Conservation (phyloP, 1,140 invertebrate species). For the Zaprionus taronus region DNA sequence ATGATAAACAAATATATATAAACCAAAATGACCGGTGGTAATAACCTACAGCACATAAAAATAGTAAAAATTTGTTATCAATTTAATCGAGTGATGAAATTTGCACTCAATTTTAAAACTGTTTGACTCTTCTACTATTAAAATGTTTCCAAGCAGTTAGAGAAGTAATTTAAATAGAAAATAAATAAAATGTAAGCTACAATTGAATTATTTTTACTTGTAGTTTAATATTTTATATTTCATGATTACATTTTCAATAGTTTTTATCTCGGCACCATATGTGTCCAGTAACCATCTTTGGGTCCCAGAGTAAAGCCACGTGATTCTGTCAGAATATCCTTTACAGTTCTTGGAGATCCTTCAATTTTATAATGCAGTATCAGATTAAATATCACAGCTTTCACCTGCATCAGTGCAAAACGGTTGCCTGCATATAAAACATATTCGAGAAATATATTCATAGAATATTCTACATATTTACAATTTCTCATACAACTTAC, state of each 20-base stretch:
- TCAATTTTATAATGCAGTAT: conserved; percentile 86
- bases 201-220: not conserved
- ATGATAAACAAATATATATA: not conserved
- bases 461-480: not conserved
- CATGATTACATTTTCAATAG: not conserved
- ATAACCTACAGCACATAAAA: not conserved
- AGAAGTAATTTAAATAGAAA: not conserved
- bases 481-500: conserved; percentile 74
- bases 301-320: conserved; percentile 55
- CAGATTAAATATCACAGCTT: conserved; percentile 85
- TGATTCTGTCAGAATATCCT: conserved; percentile 75
- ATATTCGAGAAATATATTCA: not conserved
- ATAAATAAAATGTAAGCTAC: not conserved
- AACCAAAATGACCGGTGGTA: not conserved
- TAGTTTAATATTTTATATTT: too few relatives aligned
- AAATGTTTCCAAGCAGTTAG: too few relatives aligned
- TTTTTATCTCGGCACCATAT: conserved; percentile 49
- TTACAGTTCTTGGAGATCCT: conserved; percentile 76
- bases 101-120: not conserved
- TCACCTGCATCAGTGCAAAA: conserved; percentile 84
- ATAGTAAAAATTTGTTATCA: not conserved
- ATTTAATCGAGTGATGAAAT: not conserved
- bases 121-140: too few relatives aligned
- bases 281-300: conserved; percentile 81
- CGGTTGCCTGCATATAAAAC: conserved; percentile 61